Evolutionary conservation across 2,797 vertebrate species (phyloP).

Genomic region (Semaprochilodus insignis): DNA sequence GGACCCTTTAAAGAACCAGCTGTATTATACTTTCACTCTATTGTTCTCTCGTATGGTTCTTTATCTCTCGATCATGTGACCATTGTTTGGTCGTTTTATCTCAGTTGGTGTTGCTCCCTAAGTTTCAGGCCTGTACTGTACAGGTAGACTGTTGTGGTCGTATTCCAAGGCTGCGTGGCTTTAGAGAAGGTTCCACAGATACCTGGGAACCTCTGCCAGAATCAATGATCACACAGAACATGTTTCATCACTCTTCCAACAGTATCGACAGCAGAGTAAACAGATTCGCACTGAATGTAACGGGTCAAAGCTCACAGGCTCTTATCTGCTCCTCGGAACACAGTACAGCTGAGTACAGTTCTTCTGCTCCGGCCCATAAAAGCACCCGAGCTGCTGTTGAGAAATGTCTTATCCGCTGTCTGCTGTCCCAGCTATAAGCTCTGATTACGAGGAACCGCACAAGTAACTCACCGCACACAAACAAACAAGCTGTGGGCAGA

Average conservation of each 20-base stretch:
- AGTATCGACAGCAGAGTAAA: constrained; percentile 51
- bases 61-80: too few species aligned
- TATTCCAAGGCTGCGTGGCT: neutral
- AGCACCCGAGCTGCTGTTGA: neutral
- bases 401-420: too few species aligned
- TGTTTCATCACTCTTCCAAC: constrained; percentile 40
- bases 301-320: constrained; percentile 69
- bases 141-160: neutral
- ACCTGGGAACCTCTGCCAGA: neutral
- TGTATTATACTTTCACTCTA: too few species aligned
- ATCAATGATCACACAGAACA: constrained; percentile 47
- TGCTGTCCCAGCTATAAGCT: too few species aligned
- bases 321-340: constrained; percentile 43
- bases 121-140: neutral
- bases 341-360: neutral
- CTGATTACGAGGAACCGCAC: too few species aligned
- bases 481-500: too few species aligned
- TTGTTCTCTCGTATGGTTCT: too few species aligned
- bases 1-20: too few species aligned
- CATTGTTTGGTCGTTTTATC: too few species aligned
- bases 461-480: too few species aligned
- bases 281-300: constrained; percentile 61
- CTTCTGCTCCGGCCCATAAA: neutral
- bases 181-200: neutral
- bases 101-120: too few species aligned